Evolutionary conservation across 2,113 vertebrate species (phyloP).

Genomic region (Lagenorhynchus albirostris): DNA sequence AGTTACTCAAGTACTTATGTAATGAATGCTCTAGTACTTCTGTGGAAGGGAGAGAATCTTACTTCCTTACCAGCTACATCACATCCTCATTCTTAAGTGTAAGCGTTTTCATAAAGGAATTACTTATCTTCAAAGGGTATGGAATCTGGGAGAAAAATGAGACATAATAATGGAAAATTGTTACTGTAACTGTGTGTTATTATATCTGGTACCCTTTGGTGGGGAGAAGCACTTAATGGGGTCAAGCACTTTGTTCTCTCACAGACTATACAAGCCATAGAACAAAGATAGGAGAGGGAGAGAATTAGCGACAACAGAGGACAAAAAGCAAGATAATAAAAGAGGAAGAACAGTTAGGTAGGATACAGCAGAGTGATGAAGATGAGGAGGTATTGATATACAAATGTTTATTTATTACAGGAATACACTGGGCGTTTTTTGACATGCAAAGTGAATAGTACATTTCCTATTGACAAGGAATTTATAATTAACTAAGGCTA

Average conservation of each 20-base stretch:
- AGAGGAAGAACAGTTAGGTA: not conserved
- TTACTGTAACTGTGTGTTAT: not conserved
- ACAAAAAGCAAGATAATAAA: not conserved
- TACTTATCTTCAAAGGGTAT: not conserved
- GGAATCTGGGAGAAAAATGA: not conserved
- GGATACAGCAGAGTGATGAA: not conserved
- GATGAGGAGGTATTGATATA: not conserved
- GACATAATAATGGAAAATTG: not conserved
- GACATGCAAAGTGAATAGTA: not conserved
- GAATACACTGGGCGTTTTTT: not conserved
- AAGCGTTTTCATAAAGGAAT: not conserved
- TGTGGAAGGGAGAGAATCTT: not conserved
- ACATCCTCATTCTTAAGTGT: not conserved
- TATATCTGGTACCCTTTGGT: not conserved
- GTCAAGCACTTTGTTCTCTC: not conserved
- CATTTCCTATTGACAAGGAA: not conserved
- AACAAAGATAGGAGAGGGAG: not conserved
- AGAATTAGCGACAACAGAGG: not conserved
- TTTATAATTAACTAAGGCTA: not conserved
- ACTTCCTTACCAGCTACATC: not conserved
- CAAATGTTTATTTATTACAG: not conserved
- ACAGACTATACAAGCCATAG: not conserved
- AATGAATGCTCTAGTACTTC: not conserved
- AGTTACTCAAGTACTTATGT: not conserved
- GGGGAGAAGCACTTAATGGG: not conserved